These are phyloP conservation scores for Odocoileus virginianus DNA, from an alignment of 2,113 vertebrate species.

Conservation along the genomic window DNA sequence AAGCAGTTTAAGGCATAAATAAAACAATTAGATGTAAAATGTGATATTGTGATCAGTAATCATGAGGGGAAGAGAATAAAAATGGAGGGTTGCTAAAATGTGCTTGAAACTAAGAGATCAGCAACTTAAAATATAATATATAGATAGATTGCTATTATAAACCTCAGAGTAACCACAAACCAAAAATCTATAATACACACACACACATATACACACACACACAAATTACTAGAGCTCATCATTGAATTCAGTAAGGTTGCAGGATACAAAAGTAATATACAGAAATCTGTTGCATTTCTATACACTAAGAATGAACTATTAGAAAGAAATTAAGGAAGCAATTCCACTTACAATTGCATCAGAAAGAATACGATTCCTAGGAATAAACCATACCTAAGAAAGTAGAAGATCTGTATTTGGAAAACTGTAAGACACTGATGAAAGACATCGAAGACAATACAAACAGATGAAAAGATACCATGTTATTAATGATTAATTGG, in stretches of 20 bases:
- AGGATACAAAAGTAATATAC: background rate
- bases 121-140: background rate
- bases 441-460: background rate
- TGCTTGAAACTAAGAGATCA: background rate
- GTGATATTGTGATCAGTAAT: background rate
- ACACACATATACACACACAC: background rate
- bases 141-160: background rate
- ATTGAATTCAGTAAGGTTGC: background rate
- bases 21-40: background rate
- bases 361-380: background rate
- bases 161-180: background rate
- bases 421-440: background rate
- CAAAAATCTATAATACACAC: background rate
- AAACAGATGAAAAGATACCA: background rate
- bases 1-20: background rate
- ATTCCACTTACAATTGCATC: background rate
- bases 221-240: background rate
- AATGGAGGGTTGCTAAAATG: background rate
- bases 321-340: background rate
- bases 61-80: background rate
- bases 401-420: background rate
- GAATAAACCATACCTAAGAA: background rate
- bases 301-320: background rate
- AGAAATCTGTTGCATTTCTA: background rate
- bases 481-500: background rate